These are phyloP conservation scores for Hormaphis cornu DNA, from an alignment of 1,140 invertebrate species.

Conservation along the genomic window DNA sequence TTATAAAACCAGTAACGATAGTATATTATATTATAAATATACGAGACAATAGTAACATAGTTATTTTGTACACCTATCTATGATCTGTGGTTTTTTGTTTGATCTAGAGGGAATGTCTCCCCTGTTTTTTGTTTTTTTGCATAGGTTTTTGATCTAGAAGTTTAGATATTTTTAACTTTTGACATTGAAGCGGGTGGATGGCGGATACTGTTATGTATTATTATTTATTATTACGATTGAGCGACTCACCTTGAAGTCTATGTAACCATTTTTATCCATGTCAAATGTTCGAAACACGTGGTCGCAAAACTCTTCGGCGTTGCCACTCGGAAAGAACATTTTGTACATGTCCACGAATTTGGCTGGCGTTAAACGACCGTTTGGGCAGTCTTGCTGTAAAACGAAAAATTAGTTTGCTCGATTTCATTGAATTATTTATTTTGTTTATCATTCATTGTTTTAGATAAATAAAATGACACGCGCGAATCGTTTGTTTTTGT, in stretches of 20 bases:
- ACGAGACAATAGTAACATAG: no score
- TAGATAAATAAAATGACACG: background rate
- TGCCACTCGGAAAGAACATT: constrained; percentile 97
- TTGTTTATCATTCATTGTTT: background rate
- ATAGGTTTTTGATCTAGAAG: no score
- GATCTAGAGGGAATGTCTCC: no score
- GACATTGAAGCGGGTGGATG: no score
- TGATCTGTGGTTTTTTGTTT: no score
- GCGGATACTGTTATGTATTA: no score
- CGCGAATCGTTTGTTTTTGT: background rate
- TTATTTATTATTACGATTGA: no score
- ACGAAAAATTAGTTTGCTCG: background rate
- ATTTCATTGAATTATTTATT: background rate
- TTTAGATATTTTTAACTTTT: background rate
- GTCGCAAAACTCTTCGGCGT: constrained; percentile 97
- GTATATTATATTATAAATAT: no score
- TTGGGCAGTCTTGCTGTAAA: constrained; percentile 97
- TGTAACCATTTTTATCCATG: constrained; percentile 97
- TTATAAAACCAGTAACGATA: no score
- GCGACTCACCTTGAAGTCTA: constrained; percentile 80
- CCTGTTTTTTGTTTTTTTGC: no score
- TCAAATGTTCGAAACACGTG: constrained; percentile 99
- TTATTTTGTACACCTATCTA: no score
- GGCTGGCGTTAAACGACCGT: constrained; percentile 88
- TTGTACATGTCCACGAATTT: constrained; percentile 99